Base-by-base conservation (phyloP, 2,113 vertebrate genomes). In the Ochotona curzoniae region DNA sequence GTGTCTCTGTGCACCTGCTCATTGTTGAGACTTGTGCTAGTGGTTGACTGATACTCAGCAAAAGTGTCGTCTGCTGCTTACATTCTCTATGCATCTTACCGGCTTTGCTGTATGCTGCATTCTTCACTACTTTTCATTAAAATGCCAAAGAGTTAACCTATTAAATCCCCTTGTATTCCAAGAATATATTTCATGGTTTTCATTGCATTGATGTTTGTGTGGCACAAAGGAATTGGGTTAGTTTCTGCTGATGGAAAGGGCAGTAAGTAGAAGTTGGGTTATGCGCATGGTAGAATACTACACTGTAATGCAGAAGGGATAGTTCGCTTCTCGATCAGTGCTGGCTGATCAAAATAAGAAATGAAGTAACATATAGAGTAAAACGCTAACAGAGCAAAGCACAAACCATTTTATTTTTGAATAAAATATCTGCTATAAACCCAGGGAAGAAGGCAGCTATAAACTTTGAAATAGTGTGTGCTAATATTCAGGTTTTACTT, bases 11-110 rank as follows among this genome's bases (percentile, higher is more conserved):
- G 7, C 35, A 28, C 25, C 23, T 51, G 8, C 23, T 21, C 32
- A 13, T 5, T 0, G 7, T 35, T 9, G 57, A 32, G 20, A 15
- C 47, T 28, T 38, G 18, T 44, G 74, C 17, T 61, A 20, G 32
- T 38, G 8, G 4, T 25, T 38, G 44, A 28, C 60, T 30, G 25
- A 47, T 7, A 61, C 6, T 21, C 17, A 26, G 8, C 32, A 75
- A 26, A 66, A 23, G 10, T 15, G 5, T 30, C 17, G 15, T 8
- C 30, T 15, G 5, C 5, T 28, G 2, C 1, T 1, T 11, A 32
- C 35, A 10, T 5, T 63, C 23, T 79, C 25, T 5, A 4, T 3
- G 54, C 7, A 6, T 35, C 30, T 73, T 15, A 3, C 23, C 35
- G 13, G 38, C 49, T 83, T 76, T 78, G 17, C 25, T 44, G 69